A percentile compares a stretch with the other conserved stretches of the same genome.
Evolutionary conservation across 2,113 vertebrate species (phyloP).

Genomic region (Phyllostomus discolor): DNA sequence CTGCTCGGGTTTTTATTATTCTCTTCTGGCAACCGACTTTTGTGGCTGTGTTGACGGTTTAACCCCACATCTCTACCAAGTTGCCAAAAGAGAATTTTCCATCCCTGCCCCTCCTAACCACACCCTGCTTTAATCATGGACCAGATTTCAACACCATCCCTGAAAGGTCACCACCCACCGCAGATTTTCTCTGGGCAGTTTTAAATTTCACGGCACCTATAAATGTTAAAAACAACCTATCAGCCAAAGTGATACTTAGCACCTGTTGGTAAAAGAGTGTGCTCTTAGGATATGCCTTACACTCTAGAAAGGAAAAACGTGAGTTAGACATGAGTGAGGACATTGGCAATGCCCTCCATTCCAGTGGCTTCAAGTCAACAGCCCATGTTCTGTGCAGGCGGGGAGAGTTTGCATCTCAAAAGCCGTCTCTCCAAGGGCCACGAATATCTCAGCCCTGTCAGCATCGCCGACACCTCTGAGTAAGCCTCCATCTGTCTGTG

Average conservation of each 20-base stretch:
- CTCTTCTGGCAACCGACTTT: constrained; percentile 45
- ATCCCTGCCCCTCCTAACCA: constrained; percentile 47
- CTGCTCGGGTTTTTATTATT: constrained; percentile 32
- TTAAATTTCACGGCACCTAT: constrained; percentile 24
- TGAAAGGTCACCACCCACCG: constrained; percentile 39
- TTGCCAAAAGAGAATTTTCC: constrained; percentile 68
- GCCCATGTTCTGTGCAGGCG: neutral
- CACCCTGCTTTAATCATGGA: constrained; percentile 67
- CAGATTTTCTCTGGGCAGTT: constrained; percentile 38
- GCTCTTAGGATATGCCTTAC: neutral
- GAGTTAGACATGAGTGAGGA: neutral
- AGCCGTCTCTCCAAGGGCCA: neutral
- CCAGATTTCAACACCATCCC: constrained; percentile 65
- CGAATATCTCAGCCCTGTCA: neutral
- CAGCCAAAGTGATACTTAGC: neutral
- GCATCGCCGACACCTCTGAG: neutral
- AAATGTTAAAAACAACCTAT: neutral
- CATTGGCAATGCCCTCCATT: neutral
- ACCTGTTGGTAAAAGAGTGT: neutral
- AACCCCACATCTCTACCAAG: constrained; percentile 42
- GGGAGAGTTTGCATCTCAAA: neutral
- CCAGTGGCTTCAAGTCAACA: neutral
- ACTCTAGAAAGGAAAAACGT: constrained; percentile 13
- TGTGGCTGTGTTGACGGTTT: constrained; percentile 37
- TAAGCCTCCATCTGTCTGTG: neutral